Evolutionary conservation across 2,888 invertebrate genomes (phyloP).

Genomic region (Branchellion lobata): DNA sequence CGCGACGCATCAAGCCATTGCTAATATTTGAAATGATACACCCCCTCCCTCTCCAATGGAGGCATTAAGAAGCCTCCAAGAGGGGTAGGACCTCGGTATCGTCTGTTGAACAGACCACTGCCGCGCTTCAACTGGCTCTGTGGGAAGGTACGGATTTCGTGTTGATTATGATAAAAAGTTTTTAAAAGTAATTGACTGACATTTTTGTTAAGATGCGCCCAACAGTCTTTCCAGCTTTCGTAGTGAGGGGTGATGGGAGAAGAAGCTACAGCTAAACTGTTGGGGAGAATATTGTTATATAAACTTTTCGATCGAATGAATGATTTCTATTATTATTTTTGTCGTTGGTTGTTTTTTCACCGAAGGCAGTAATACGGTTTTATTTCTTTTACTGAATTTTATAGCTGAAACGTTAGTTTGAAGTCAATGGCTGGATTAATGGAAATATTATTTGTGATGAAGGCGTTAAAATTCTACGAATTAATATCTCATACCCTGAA

Average conservation of each 20-base stretch:
- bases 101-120: conserved; percentile 31
- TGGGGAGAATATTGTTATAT: neutral
- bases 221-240: conserved; percentile 8
- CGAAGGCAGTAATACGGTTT: no score
- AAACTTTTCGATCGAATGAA: no score
- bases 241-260: conserved; percentile 11
- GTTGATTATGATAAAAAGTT: neutral
- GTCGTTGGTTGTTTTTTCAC: no score
- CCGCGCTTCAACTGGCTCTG: conserved; percentile 42
- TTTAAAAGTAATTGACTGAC: neutral
- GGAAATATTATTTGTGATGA: no score
- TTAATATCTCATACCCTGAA: conserved; percentile 66
- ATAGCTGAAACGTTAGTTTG: no score
- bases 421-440: no score
- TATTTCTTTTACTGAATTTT: no score
- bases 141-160: neutral
- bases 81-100: conserved; percentile 25
- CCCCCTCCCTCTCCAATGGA: neutral
- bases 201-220: conserved; percentile 5
- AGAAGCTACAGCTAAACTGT: neutral
- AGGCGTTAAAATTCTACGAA: neutral
- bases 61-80: conserved; percentile 24
- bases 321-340: no score
- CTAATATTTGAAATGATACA: conserved; percentile 8
- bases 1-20: neutral